These are phyloP conservation scores for Ceryle rudis DNA, from an alignment of 2,797 vertebrate species.

Conservation along the genomic window DNA sequence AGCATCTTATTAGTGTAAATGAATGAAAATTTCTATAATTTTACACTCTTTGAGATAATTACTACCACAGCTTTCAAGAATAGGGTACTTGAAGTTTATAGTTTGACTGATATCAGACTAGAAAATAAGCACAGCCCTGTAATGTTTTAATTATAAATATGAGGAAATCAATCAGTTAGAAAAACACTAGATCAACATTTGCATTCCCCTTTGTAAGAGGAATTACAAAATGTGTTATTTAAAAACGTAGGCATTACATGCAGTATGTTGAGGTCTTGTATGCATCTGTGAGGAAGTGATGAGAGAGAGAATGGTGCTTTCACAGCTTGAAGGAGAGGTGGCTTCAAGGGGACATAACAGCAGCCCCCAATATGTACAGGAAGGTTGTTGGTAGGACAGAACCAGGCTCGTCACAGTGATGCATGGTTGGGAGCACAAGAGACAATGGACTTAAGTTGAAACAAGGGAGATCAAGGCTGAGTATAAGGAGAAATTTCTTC, in stretches of 20 bases:
- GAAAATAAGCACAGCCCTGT: background rate
- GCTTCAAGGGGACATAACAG: rapidly evolving
- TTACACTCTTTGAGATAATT: background rate
- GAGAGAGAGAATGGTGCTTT: background rate
- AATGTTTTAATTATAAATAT: background rate
- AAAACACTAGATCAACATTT: background rate
- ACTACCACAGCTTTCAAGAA: background rate
- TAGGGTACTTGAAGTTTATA: background rate
- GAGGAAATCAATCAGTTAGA: background rate
- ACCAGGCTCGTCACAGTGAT: background rate
- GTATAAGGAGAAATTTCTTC: background rate
- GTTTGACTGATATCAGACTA: background rate
- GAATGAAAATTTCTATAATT: background rate
- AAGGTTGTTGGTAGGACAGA: background rate
- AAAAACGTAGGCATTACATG: background rate
- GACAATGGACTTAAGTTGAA: background rate
- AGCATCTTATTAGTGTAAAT: background rate
- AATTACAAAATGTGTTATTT: background rate
- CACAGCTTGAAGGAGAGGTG: background rate
- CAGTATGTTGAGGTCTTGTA: background rate
- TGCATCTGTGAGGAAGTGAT: background rate
- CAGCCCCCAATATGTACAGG: background rate
- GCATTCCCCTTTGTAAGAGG: background rate
- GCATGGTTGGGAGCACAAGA: background rate
- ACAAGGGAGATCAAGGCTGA: background rate